Base-by-base conservation (phyloP, 2,888 invertebrate species). In the Odontocerum albicorne region DNA sequence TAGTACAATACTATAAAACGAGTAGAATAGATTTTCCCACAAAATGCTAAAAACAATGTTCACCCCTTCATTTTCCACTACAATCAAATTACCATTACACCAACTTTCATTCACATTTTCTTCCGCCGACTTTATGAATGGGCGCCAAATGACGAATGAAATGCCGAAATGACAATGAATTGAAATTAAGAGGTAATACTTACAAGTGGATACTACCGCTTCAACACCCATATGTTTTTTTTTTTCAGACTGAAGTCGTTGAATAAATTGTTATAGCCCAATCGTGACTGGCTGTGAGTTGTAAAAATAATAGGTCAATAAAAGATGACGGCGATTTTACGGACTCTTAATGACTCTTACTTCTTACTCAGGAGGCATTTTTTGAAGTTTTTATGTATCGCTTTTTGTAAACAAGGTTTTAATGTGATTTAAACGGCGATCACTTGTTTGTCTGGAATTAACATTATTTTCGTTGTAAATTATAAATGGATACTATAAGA, bases 281-380 rank as follows among this genome's bases (percentile, higher is more conserved):
- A 45, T 36, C 22, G 16, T 22, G 47, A 47, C 27, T 47, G 19
- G n/a, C n/a, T 22, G 36, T 16, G 13, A 21, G 21, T 36, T 47
- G 47, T 47, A 47, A 36, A 46, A 46, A 36, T 47, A 47, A 47
- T 47, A 21, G 47, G 21, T 21, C 47, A 47, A 47, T 47, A 47
- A 47, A 35, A 20, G 36, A 36, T 21, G 47, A 36, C 36, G 22
- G 36, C 7, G 32, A 20, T 21, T 47, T 47, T 36, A 47, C 22
- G 47, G 32, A 17, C 10, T 22, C 27, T 20, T 21, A 47, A 47
- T 47, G 38, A 22, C 47, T 21, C 7, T 7, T 16, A n/a, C 10
- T 27, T 7, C 27, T 10, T 27, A 10, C 27, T 4, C 27, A 10
- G 27, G 27, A 10, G 27, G 27, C 10, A 27, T 12, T 33, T 45